Evolutionary conservation across 2,113 vertebrate genomes (phyloP).

Genomic region (Eublepharis macularius): DNA sequence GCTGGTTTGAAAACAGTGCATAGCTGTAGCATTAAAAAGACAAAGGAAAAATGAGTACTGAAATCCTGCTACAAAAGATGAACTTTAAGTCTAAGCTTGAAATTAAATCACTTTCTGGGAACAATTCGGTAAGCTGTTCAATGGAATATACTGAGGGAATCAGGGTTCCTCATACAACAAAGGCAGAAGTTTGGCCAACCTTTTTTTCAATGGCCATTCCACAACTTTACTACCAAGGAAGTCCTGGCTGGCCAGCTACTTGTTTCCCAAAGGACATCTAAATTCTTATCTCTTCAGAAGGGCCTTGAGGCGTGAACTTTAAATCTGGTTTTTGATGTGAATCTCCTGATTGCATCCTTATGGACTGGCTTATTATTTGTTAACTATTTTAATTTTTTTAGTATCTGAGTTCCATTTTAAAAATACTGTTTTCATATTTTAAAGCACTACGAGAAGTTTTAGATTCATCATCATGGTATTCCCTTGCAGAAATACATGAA

Average conservation of each 20-base stretch:
- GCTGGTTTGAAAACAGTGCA: not conserved
- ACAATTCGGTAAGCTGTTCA: not conserved
- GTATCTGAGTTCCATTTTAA: no score
- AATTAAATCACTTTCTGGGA: not conserved
- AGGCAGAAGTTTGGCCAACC: not conserved
- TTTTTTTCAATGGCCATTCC: not conserved
- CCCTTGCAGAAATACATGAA: no score
- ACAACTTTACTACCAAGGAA: not conserved
- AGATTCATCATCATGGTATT: no score
- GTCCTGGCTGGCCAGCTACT: no score
- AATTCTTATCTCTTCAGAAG: not conserved
- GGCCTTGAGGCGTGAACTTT: no score
- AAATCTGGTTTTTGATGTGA: no score
- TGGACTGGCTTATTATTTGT: no score
- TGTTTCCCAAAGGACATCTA: not conserved
- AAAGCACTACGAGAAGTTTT: no score
- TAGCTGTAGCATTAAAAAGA: not conserved
- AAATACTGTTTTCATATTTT: no score
- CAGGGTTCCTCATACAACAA: not conserved
- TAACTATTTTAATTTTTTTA: no score
- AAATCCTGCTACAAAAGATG: not conserved
- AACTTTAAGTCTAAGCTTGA: not conserved
- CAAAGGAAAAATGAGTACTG: not conserved
- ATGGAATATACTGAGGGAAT: not conserved
- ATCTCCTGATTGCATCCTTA: no score